Conservation (phyloP, 1,140 invertebrate species). For the Bombus impatiens region DNA sequence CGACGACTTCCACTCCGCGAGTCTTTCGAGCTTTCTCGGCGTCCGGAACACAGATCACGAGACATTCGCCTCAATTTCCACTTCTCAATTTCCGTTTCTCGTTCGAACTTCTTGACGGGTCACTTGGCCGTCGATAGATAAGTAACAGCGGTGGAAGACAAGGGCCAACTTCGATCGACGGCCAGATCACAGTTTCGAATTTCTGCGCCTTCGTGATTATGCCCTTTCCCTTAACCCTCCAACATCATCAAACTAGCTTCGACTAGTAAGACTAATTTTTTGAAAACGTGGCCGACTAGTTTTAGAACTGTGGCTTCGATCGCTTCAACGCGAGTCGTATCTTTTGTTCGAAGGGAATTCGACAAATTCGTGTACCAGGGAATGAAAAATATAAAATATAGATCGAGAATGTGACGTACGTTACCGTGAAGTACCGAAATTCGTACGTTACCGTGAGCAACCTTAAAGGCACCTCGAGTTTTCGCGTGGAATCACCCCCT, state of each 20-base stretch:
- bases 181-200: neutral
- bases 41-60: constrained; percentile 2
- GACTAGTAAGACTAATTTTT: constrained; percentile 54
- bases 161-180: neutral
- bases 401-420: neutral
- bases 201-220: neutral
- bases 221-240: neutral
- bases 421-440: neutral
- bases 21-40: neutral
- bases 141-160: constrained; percentile 13
- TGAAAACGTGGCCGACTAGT: constrained; percentile 41
- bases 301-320: constrained; percentile 21
- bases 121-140: constrained; percentile 14
- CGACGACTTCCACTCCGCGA: neutral
- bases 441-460: neutral
- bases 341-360: neutral
- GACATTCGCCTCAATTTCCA: constrained; percentile 20
- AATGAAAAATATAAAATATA: neutral
- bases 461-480: neutral
- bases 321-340: neutral
- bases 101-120: constrained; percentile 50
- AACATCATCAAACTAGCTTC: constrained; percentile 40
- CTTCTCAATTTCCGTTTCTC: constrained; percentile 29
- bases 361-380: neutral
- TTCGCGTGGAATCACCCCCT: too few relatives aligned